Evolutionary conservation across 2,113 vertebrate species (phyloP).

Genomic region (Athene cunicularia): DNA sequence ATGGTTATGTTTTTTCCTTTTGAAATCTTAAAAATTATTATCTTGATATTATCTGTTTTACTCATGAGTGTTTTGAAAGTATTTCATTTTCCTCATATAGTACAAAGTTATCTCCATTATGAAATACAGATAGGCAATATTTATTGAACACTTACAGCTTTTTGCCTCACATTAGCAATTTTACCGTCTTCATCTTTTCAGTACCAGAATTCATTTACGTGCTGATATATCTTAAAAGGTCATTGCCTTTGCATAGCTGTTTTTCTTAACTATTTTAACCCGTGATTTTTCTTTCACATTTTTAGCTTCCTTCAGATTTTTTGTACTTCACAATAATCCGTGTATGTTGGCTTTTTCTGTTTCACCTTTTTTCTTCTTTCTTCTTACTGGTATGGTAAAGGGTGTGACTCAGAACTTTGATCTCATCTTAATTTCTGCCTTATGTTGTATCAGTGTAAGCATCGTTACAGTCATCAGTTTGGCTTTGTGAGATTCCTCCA

Average conservation of each 20-base stretch:
- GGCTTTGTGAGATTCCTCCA: not conserved
- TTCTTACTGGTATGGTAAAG: not conserved
- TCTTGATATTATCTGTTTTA: not conserved
- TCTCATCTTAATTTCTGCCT: not conserved
- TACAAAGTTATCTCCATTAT: not conserved
- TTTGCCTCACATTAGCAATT: not conserved
- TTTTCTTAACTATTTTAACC: not conserved
- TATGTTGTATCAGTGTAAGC: rapidly evolving
- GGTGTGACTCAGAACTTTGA: not conserved
- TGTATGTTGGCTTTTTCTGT: not conserved
- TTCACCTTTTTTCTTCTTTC: not conserved
- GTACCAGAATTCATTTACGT: not conserved
- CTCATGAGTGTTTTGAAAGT: not conserved
- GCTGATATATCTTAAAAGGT: not conserved
- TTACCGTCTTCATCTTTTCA: not conserved
- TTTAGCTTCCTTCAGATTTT: not conserved
- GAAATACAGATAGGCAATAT: not conserved
- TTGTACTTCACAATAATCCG: not conserved
- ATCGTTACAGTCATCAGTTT: not conserved
- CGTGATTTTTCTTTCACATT: not conserved
- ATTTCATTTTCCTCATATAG: not conserved
- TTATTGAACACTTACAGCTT: not conserved
- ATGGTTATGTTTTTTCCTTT: not conserved
- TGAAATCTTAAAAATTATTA: not conserved
- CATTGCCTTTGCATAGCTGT: not conserved